These are phyloP conservation scores for Phyllostomus hastatus DNA, from an alignment of 2,113 vertebrate genomes.

Conservation along the genomic window DNA sequence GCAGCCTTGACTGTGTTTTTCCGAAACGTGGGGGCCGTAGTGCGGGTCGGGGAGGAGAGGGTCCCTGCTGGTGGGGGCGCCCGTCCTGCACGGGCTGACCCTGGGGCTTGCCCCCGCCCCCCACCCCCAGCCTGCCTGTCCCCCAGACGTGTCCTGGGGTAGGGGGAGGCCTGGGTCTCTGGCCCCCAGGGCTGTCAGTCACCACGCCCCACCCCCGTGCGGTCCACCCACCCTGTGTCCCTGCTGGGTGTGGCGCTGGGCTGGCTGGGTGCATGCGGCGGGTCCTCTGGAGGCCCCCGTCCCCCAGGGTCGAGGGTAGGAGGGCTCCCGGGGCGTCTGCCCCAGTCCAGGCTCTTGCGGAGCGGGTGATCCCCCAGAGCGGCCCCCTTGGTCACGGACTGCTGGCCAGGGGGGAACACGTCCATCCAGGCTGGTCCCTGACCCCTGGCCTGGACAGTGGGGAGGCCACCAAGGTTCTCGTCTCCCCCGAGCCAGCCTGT, in stretches of 20 bases:
- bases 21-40: not conserved
- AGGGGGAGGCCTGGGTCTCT: not conserved
- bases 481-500: not conserved
- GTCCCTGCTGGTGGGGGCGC: not conserved
- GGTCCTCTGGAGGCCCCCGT: not conserved
- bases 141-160: not conserved
- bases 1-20: not conserved
- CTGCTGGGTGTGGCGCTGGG: not conserved
- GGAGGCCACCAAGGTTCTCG: not conserved
- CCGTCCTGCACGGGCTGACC: no score
- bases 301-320: not conserved
- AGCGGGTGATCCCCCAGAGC: accelerated
- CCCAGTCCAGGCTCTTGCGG: accelerated
- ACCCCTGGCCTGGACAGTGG: not conserved
- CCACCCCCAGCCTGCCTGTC: no score
- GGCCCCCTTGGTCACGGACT: not conserved
- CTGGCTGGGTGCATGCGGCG: not conserved
- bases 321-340: accelerated
- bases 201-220: accelerated
- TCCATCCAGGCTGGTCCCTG: not conserved
- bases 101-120: no score
- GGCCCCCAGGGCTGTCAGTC: not conserved
- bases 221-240: not conserved
- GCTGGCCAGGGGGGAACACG: not conserved
- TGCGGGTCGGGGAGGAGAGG: accelerated